phyloP scores from a whole-genome alignment of 2,113 vertebrate genomes.

The Paramormyrops kingsleyae region DNA sequence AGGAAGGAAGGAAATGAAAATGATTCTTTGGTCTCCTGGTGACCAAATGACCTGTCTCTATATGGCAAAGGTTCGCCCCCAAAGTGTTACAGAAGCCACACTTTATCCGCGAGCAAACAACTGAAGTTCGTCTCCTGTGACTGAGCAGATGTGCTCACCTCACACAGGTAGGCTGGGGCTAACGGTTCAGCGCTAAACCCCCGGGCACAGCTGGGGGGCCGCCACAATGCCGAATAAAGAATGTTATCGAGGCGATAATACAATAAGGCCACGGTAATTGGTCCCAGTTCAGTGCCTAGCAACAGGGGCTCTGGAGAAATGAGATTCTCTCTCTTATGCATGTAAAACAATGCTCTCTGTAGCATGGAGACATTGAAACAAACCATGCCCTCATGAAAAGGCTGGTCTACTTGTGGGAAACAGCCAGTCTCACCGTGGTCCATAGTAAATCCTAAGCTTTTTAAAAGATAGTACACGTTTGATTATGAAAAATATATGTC shows the following conservation, averaged over 20 bases:
- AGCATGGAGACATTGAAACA: constrained; percentile 1
- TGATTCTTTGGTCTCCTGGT: not conserved
- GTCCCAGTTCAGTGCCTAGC: constrained; percentile 34
- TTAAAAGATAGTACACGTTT: not conserved
- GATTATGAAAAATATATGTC: not conserved
- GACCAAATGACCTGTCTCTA: not conserved
- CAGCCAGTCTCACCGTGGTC: not conserved
- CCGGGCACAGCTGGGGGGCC: constrained; percentile 22
- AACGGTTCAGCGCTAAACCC: constrained; percentile 41
- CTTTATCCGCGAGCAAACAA: not conserved
- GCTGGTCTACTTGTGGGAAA: not conserved
- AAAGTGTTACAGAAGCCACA: not conserved
- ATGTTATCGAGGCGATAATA: constrained; percentile 31
- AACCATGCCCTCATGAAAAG: not conserved
- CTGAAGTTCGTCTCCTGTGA: not conserved
- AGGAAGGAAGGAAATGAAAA: not conserved
- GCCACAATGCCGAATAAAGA: constrained; percentile 28
- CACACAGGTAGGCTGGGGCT: constrained; percentile 40
- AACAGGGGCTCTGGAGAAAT: constrained; percentile 33
- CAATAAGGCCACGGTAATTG: constrained; percentile 34
- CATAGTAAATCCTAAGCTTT: not conserved
- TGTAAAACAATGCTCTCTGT: constrained; percentile 32
- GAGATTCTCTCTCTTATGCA: constrained; percentile 32
- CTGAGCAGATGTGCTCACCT: constrained; percentile 52
- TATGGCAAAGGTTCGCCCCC: not conserved